Evolutionary conservation across 2,113 vertebrate genomes (phyloP), one percentile per base, ranked within the genome.

Genomic region (Hypanus sabinus): DNA sequence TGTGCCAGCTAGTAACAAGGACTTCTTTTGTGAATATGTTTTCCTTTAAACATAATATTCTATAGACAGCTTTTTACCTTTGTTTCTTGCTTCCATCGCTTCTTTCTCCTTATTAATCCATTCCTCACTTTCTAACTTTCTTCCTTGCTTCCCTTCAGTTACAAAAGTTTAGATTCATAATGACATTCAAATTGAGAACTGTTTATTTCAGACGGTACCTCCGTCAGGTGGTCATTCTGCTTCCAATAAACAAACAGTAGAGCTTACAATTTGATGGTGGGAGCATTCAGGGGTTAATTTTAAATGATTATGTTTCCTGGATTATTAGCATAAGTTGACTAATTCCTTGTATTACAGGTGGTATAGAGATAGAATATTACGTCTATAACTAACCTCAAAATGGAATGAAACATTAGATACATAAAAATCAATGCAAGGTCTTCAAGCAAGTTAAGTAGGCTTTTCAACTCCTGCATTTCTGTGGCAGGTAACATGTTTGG

Each of bases 61-160:
- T 88, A 24, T 5, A 62, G 8, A 10, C 62, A 33, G 27, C 27
- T 33, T 65, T 90, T 90, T 65, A 65, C 30, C 57, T 62, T 65
- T 33, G 57, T 33, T 18, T 90, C 1, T 14, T 18, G 11, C 30
- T 65, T 62, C 27, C n/a, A 18, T 30, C 12, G 18, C 60, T 30
- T 90, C 18, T 90, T 90, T 90, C 57, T 62, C 57, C n/a, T 65
- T 90, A 90, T 65, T 90, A 65, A n/a, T 90, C 27, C 12, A 81
- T 33, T 46, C 38, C 2, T 81, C 33, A 65, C 1, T 90, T 90
- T 16, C 11, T 65, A 33, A 30, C 24, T 18, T 90, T 20, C n/a
- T 33, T 90, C 30, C 10, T 85, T 80, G 14, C 36, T 36, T 20
- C 79, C 16, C 36, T 80, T 5, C 16, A 38, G 79, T 80, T 36